These are phyloP conservation scores for Arbacia lixula DNA, from an alignment of 53 echinoderm and acorn worm genomes.

Conservation along the genomic window DNA sequence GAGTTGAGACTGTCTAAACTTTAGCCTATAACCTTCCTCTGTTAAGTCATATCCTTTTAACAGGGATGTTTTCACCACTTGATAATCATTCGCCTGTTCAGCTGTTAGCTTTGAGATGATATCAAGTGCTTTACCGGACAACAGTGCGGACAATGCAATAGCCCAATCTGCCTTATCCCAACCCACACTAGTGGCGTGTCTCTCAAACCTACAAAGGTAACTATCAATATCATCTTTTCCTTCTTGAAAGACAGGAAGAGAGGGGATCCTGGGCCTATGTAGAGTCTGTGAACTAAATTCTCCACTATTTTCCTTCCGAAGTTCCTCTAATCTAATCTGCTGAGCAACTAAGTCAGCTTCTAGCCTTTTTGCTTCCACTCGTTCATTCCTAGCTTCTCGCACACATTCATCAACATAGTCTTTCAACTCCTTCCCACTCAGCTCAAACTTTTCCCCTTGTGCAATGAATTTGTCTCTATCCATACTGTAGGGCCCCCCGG, in stretches of 20 bases:
- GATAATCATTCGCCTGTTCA: too few relatives aligned
- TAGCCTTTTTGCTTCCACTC: conserved; percentile 2
- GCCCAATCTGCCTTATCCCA: conserved; percentile 63
- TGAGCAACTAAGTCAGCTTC: too few relatives aligned
- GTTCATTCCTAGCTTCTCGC: conserved; percentile 18
- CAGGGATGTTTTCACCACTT: conserved; percentile 38
- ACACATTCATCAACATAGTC: conserved; percentile 35
- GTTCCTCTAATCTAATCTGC: too few relatives aligned
- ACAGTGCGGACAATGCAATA: conserved; percentile 57
- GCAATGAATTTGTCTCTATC: conserved; percentile 32
- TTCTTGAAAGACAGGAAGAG: conserved; percentile 69
- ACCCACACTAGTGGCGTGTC: conserved; percentile 54
- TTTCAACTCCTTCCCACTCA: conserved; percentile 3
- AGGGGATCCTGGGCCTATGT: conserved; percentile 49
- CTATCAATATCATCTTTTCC: conserved; percentile 69
- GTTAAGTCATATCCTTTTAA: conserved; percentile 62
- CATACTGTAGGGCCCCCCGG: conserved; percentile 18
- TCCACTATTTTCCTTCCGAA: too few relatives aligned
- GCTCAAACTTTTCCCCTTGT: conserved; percentile 26
- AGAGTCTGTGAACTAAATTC: neutral
- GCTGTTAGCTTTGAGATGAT: conserved; percentile 59
- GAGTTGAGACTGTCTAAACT: conserved; percentile 52
- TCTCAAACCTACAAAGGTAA: conserved; percentile 68
- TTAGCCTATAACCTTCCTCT: conserved; percentile 66
- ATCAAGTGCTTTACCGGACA: conserved; percentile 65